Conservation (phyloP, 2,113 vertebrate genomes). For the Neofelis nebulosa region DNA sequence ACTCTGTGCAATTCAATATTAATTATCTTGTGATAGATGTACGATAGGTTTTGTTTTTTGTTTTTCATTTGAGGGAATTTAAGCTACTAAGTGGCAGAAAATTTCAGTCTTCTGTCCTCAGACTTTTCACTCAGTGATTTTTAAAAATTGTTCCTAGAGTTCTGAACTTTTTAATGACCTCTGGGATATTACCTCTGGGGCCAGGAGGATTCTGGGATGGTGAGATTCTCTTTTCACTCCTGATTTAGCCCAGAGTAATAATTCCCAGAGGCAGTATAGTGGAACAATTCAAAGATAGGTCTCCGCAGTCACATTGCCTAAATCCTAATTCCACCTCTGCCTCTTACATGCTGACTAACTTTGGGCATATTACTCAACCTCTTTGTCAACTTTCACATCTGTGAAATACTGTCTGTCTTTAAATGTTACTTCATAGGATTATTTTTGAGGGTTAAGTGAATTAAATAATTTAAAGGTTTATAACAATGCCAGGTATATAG, state of each 20-base stretch:
- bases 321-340: not conserved
- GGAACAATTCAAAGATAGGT: not conserved
- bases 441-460: conserved; percentile 28
- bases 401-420: not conserved
- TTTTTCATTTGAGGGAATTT: conserved; percentile 23
- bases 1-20: not conserved
- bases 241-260: not conserved
- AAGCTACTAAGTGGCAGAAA: not conserved
- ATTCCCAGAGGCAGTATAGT: not conserved
- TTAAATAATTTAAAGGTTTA: conserved; percentile 44
- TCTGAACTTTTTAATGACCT: not conserved
- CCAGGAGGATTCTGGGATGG: not conserved
- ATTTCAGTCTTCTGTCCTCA: not conserved
- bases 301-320: not conserved
- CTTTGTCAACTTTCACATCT: not conserved
- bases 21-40: not conserved
- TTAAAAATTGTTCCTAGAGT: not conserved
- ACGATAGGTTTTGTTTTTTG: not conserved
- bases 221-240: not conserved
- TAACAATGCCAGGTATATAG: not conserved
- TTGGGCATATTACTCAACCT: not conserved
- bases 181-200: not conserved
- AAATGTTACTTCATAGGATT: conserved; percentile 14
- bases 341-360: not conserved
- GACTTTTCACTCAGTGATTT: conserved; percentile 11